A percentile compares a stretch with the other conserved stretches of the same genome.
Conservation (phyloP, 1,140 invertebrate genomes). For the Drosophila chauvacae region DNA sequence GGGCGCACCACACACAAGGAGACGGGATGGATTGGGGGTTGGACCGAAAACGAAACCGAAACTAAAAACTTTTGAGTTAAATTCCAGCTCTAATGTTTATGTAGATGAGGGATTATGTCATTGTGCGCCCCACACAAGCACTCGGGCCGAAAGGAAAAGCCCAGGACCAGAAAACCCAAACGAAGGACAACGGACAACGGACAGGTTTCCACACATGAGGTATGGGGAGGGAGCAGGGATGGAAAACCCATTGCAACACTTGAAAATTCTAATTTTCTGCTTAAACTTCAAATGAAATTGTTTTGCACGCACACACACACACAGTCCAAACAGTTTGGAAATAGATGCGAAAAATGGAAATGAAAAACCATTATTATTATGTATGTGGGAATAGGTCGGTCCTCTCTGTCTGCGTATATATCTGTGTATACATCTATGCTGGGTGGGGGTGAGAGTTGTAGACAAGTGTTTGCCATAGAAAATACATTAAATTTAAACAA, state of each 20-base stretch:
- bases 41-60: constrained; percentile 81
- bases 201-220: constrained; percentile 26
- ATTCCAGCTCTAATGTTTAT: constrained; percentile 82
- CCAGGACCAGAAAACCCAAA: constrained; percentile 37
- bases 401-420: neutral
- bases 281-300: constrained; percentile 80
- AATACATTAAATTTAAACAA: constrained; percentile 83
- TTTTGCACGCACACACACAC: constrained; percentile 59
- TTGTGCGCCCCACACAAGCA: constrained; percentile 61
- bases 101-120: constrained; percentile 83
- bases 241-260: constrained; percentile 73
- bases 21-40: constrained; percentile 33
- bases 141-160: constrained; percentile 17
- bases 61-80: constrained; percentile 83
- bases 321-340: constrained; percentile 28
- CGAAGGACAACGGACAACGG: constrained; percentile 25
- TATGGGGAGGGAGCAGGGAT: neutral
- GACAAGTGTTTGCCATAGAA: constrained; percentile 78
- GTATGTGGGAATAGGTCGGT: constrained; percentile 49
- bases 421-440: neutral
- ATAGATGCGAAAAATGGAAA: constrained; percentile 66
- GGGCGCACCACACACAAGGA: constrained; percentile 17
- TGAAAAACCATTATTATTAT: constrained; percentile 66
- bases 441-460: constrained; percentile 22
- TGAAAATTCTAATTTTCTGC: constrained; percentile 82